Conservation (phyloP, 2,113 vertebrate species). For the Burhinus oedicnemus region DNA sequence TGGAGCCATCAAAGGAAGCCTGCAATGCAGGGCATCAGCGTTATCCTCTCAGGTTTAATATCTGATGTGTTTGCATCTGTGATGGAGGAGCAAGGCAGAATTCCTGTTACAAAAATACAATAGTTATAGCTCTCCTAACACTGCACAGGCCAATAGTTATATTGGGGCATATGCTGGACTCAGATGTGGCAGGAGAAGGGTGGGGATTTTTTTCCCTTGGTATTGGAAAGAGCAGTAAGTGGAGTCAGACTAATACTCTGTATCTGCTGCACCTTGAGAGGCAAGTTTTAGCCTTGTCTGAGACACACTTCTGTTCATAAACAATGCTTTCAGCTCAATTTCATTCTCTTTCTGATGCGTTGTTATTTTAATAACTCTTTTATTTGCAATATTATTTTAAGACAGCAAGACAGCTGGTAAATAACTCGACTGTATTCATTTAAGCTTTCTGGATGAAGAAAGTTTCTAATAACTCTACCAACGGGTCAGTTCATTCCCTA, state of each 20-base stretch:
- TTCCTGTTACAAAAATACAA: constrained; percentile 54
- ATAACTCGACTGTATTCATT: neutral
- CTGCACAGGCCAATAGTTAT: neutral
- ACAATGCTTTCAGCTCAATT: neutral
- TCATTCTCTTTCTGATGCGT: constrained; percentile 6
- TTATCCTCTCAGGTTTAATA: constrained; percentile 71
- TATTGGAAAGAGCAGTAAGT: constrained; percentile 43
- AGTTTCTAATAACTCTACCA: constrained; percentile 4
- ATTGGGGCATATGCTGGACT: neutral
- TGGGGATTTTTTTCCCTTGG: neutral
- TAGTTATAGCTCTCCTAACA: constrained; percentile 18
- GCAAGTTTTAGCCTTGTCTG: neutral
- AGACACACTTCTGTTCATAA: neutral
- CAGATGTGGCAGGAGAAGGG: neutral
- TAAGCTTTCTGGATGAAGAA: neutral
- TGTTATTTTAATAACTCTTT: constrained; percentile 59
- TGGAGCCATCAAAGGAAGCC: constrained; percentile 74
- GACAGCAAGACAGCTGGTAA: neutral
- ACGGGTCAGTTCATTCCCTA: neutral
- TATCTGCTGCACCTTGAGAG: constrained; percentile 18
- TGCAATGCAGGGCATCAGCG: constrained; percentile 68
- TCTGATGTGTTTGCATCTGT: constrained; percentile 70
- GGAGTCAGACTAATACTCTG: neutral
- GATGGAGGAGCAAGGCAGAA: constrained; percentile 48
- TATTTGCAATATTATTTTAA: constrained; percentile 65